phyloP scores from a whole-genome alignment of 2,888 invertebrate species.

The Tetragonisca angustula region DNA sequence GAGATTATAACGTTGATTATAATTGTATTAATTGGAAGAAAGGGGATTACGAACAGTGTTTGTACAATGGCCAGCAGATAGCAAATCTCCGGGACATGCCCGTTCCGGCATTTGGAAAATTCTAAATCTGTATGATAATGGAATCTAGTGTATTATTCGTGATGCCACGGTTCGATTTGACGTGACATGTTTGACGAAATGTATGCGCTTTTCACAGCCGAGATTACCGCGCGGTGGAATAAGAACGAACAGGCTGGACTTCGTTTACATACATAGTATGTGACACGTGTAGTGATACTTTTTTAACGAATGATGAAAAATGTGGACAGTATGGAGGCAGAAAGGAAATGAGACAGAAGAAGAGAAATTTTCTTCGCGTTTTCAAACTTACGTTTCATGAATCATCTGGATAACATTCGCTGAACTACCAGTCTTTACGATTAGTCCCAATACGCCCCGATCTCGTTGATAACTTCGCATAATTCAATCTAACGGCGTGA shows the following conservation, averaged over 20 bases:
- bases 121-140: background rate
- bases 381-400: background rate
- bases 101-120: background rate
- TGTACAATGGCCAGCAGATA: conserved; percentile 10
- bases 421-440: background rate
- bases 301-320: background rate
- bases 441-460: background rate
- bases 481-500: background rate
- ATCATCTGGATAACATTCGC: too few species aligned
- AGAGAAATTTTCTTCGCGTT: background rate
- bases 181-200: background rate
- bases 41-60: conserved; percentile 39
- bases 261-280: background rate
- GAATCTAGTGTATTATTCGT: background rate
- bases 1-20: conserved; percentile 63
- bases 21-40: background rate
- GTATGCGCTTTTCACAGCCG: background rate
- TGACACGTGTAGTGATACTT: background rate
- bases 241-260: background rate
- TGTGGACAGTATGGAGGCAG: background rate
- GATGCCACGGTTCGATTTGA: background rate
- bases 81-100: background rate
- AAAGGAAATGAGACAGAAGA: too few species aligned
- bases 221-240: background rate
- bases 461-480: background rate